Evolutionary conservation across 2,113 vertebrate genomes (phyloP).

Genomic region (Hucho hucho): DNA sequence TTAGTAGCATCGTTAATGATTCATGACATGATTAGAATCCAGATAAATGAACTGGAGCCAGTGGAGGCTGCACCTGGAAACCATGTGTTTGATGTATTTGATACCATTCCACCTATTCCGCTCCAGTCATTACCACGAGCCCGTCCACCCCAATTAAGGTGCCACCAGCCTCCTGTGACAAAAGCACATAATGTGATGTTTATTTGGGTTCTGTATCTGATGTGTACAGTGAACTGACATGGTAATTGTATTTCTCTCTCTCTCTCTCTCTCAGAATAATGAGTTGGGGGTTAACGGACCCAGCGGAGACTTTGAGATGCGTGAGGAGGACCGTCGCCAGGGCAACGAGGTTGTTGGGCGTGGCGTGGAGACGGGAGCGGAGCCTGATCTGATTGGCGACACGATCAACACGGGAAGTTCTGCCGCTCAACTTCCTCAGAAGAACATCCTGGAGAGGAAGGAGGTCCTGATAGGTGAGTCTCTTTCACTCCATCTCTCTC

Average conservation of each 20-base stretch:
- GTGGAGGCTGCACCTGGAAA: too few relatives aligned
- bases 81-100: too few relatives aligned
- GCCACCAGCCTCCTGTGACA: too few relatives aligned
- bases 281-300: conserved; percentile 83
- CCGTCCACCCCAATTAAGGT: too few relatives aligned
- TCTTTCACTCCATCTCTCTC: neutral
- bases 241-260: neutral
- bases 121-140: too few relatives aligned
- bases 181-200: too few relatives aligned
- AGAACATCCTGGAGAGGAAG: conserved; percentile 97
- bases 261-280: conserved; percentile 62
- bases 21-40: too few relatives aligned
- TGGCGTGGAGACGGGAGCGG: conserved; percentile 69
- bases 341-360: conserved; percentile 81
- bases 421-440: conserved; percentile 93
- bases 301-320: conserved; percentile 90
- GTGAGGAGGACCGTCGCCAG: conserved; percentile 77
- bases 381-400: conserved; percentile 86
- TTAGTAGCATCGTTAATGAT: too few relatives aligned
- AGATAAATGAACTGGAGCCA: too few relatives aligned
- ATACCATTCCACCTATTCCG: too few relatives aligned
- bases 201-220: too few relatives aligned
- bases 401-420: conserved; percentile 92
- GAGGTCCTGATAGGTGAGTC: conserved; percentile 97
- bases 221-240: too few relatives aligned